Evolutionary conservation across 2,113 vertebrate genomes (phyloP).

Genomic region (Pithys albifrons): DNA sequence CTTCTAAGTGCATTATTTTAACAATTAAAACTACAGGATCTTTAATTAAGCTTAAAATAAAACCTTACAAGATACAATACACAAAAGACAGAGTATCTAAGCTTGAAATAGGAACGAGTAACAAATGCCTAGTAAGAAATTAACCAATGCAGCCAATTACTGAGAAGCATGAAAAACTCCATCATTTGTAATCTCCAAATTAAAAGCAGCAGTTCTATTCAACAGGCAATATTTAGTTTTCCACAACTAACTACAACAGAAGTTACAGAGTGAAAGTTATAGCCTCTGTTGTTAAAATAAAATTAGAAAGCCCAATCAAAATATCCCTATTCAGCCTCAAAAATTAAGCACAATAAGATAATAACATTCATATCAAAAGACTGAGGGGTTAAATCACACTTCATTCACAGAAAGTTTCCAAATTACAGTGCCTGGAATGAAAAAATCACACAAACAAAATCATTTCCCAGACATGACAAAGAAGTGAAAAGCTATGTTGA

Average conservation of each 20-base stretch:
- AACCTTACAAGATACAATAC: background rate
- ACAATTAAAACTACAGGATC: background rate
- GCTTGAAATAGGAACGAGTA: background rate
- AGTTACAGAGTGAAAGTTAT: background rate
- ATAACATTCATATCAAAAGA: background rate
- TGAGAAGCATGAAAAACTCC: background rate
- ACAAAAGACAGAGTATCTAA: background rate
- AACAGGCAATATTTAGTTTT: background rate
- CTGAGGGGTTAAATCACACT: background rate
- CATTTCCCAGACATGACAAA: background rate
- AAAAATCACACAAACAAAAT: background rate
- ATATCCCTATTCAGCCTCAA: background rate
- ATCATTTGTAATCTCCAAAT: background rate
- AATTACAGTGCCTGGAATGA: background rate
- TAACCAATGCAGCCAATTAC: background rate
- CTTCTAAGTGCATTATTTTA: background rate
- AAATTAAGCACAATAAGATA: background rate
- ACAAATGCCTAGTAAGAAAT: background rate
- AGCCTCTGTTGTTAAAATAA: background rate
- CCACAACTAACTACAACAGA: background rate
- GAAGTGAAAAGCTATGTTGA: background rate
- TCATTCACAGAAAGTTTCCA: background rate
- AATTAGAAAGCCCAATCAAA: background rate
- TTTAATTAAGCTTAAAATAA: background rate
- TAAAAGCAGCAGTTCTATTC: background rate